Evolutionary conservation across 2,888 invertebrate genomes (phyloP).

Genomic region (Polyploca ridens): DNA sequence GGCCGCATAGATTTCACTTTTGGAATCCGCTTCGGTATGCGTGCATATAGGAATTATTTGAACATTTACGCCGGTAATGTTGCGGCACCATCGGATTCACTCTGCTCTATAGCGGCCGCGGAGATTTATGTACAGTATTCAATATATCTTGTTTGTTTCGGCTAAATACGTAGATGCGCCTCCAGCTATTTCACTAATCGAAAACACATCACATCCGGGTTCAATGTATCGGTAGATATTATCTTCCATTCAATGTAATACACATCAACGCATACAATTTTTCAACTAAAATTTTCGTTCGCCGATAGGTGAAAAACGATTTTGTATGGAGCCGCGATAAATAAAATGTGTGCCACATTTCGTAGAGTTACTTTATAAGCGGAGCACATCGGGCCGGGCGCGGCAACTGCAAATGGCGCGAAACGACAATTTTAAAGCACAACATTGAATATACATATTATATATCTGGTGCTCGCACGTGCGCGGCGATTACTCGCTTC

Average conservation of each 20-base stretch:
- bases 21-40: constrained; percentile 53
- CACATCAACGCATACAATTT: constrained; percentile 22
- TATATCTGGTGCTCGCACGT: constrained; percentile 72
- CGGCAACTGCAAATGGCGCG: constrained; percentile 76
- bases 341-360: constrained; percentile 67
- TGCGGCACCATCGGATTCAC: constrained; percentile 55
- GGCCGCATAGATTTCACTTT: constrained; percentile 48
- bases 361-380: constrained; percentile 75
- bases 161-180: constrained; percentile 20
- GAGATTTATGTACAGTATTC: constrained; percentile 63
- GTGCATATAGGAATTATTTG: constrained; percentile 59
- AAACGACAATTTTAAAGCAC: constrained; percentile 82
- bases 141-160: constrained; percentile 61
- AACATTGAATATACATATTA: constrained; percentile 77
- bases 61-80: constrained; percentile 57
- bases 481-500: constrained; percentile 74
- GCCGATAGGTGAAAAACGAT: constrained; percentile 54
- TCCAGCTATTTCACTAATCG: constrained; percentile 44
- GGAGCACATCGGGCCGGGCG: constrained; percentile 67
- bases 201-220: constrained; percentile 37
- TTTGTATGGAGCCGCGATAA: constrained; percentile 59
- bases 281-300: constrained; percentile 43
- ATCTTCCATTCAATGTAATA: constrained; percentile 24
- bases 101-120: constrained; percentile 42
- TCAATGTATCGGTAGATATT: constrained; percentile 28